Percentiles rank a stretch among this genome's conserved stretches.
These are phyloP conservation scores for Merops nubicus DNA, from an alignment of 2,113 vertebrate species.

Conservation along the genomic window DNA sequence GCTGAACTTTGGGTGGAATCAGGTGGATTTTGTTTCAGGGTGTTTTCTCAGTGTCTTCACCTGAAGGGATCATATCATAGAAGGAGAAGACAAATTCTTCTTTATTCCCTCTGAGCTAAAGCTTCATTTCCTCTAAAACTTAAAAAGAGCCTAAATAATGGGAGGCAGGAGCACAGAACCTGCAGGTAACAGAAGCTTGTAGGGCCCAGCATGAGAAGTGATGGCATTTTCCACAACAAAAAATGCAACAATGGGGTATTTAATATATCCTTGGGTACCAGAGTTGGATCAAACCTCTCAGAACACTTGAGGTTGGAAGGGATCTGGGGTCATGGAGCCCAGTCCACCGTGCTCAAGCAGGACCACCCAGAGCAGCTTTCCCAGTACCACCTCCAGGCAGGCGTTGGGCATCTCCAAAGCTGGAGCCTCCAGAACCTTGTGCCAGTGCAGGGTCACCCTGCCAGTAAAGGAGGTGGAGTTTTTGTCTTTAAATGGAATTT, in stretches of 20 bases:
- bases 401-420: neutral
- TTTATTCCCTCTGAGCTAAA: neutral
- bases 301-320: neutral
- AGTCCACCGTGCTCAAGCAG: neutral
- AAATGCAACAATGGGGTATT: neutral
- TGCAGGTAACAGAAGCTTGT: too few species aligned
- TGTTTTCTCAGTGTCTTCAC: neutral
- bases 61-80: accelerated
- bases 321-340: too few species aligned
- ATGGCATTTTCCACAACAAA: accelerated
- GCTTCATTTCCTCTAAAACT: neutral
- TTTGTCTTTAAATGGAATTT: neutral
- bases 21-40: accelerated
- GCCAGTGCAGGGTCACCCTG: neutral
- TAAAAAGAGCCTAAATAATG: neutral
- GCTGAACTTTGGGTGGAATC: neutral
- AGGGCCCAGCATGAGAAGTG: accelerated
- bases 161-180: too few species aligned
- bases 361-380: neutral
- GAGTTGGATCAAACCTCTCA: neutral
- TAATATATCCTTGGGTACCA: neutral
- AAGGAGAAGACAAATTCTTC: neutral
- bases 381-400: too few species aligned
- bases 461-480: neutral
- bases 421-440: neutral